Percentiles rank a stretch among this genome's conserved stretches.
Conservation (phyloP, 1,140 invertebrate species). For the Leptoteleia sp. region DNA sequence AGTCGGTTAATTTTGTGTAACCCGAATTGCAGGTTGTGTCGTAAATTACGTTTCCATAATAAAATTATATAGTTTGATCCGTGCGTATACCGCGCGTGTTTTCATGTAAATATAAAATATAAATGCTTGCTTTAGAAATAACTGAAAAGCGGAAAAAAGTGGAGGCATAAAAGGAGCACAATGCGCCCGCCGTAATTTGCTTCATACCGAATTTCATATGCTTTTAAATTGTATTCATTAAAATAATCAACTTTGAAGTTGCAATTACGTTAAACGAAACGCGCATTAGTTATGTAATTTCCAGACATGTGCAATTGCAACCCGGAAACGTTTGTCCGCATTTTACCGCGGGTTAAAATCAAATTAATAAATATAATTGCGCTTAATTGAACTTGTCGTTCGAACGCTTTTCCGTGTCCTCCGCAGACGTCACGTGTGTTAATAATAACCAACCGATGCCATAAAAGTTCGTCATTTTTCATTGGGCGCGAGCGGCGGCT, state of each 20-base stretch:
- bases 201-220: not conserved
- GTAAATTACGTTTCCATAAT: slow-evolving; percentile 19
- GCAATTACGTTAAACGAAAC: slow-evolving; percentile 11
- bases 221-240: slow-evolving; percentile 16
- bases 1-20: slow-evolving; percentile 24
- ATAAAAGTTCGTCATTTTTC: slow-evolving; percentile 65
- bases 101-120: too few relatives aligned
- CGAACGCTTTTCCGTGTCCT: slow-evolving; percentile 1
- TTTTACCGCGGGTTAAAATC: not conserved
- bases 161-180: too few relatives aligned
- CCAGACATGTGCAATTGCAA: slow-evolving; percentile 4
- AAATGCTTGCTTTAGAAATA: too few relatives aligned
- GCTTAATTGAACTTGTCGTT: slow-evolving; percentile 2
- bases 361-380: slow-evolving; percentile 7
- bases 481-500: slow-evolving; percentile 53
- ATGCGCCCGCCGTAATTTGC: not conserved
- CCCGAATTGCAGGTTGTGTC: slow-evolving; percentile 30
- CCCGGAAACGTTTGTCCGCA: not conserved
- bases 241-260: slow-evolving; percentile 30
- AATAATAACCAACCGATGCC: slow-evolving; percentile 27
- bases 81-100: too few relatives aligned
- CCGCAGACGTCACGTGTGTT: slow-evolving; percentile 1
- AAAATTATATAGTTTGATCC: slow-evolving; percentile 7
- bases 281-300: slow-evolving; percentile 19
- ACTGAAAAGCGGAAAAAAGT: too few relatives aligned